Conservation (phyloP, 2,888 invertebrate species). For the Perdita meconis region DNA sequence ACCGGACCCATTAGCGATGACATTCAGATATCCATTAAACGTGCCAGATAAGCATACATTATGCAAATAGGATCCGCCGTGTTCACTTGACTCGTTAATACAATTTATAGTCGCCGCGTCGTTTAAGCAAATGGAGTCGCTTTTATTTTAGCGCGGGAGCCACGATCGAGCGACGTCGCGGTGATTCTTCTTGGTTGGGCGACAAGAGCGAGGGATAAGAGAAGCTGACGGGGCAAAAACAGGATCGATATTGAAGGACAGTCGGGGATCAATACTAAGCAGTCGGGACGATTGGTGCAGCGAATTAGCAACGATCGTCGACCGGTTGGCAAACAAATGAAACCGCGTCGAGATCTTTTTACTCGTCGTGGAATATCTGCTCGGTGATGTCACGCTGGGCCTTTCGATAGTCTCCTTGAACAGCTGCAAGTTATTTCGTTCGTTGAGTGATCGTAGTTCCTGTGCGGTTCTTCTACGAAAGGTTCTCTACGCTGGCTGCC, state of each 20-base stretch:
- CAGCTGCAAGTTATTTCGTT: slow-evolving; percentile 55
- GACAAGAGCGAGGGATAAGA: slow-evolving; percentile 34
- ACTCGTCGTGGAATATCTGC: background rate
- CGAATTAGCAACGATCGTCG: slow-evolving; percentile 22
- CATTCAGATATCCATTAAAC: slow-evolving; percentile 68
- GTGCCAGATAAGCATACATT: slow-evolving; percentile 66
- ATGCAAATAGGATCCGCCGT: slow-evolving; percentile 57
- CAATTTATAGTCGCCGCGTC: slow-evolving; percentile 58
- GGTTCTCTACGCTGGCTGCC: slow-evolving; percentile 42
- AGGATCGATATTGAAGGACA: slow-evolving; percentile 36
- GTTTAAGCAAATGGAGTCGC: slow-evolving; percentile 52
- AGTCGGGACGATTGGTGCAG: slow-evolving; percentile 3
- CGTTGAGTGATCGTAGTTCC: background rate
- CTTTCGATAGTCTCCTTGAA: slow-evolving; percentile 22
- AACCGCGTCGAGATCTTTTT: slow-evolving; percentile 1
- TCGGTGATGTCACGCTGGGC: slow-evolving; percentile 13
- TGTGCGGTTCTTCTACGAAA: slow-evolving; percentile 39
- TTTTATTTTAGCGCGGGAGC: slow-evolving; percentile 47
- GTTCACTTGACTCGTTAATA: slow-evolving; percentile 62
- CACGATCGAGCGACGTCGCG: slow-evolving; percentile 38
- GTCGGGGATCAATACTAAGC: slow-evolving; percentile 30
- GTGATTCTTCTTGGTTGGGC: slow-evolving; percentile 44
- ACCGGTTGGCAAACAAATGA: slow-evolving; percentile 16
- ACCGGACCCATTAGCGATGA: slow-evolving; percentile 67
- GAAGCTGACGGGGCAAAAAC: slow-evolving; percentile 44